Conservation (phyloP, 2,888 invertebrate species). For the Dolomedes plantarius region DNA sequence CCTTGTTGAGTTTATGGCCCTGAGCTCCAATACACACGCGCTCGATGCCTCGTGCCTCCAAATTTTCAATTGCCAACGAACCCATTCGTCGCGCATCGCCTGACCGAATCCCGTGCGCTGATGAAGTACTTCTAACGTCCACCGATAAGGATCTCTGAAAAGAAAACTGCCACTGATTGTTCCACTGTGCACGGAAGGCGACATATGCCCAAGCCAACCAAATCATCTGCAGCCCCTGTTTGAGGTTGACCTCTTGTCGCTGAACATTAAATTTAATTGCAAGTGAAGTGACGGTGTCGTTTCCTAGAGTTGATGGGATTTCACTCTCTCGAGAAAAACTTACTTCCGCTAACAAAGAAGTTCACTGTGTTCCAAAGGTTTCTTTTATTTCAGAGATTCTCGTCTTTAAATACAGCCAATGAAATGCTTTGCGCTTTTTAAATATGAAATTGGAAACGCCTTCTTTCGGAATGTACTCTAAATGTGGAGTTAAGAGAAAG, state of each 20-base stretch:
- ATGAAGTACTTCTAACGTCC: constrained; percentile 39
- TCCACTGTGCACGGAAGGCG: constrained; percentile 28
- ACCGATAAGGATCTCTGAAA: constrained; percentile 61
- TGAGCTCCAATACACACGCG: neutral
- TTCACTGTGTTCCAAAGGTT: too few relatives aligned
- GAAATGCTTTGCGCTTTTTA: too few relatives aligned
- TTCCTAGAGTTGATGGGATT: too few relatives aligned
- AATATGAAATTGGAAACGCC: too few relatives aligned
- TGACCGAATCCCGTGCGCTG: constrained; percentile 43
- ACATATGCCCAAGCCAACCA: constrained; percentile 21
- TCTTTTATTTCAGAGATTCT: too few relatives aligned
- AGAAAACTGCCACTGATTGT: constrained; percentile 69
- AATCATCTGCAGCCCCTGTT: neutral
- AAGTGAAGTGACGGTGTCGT: too few relatives aligned
- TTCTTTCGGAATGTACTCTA: too few relatives aligned
- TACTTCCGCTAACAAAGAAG: too few relatives aligned
- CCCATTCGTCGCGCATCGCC: constrained; percentile 65
- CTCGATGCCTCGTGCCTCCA: neutral
- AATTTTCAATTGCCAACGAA: constrained; percentile 66
- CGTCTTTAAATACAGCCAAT: too few relatives aligned
- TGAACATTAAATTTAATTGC: constrained; percentile 4
- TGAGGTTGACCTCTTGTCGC: neutral
- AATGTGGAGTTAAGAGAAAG: too few relatives aligned
- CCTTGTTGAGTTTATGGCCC: neutral
- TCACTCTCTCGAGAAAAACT: too few relatives aligned